Evolutionary conservation across 2,888 invertebrate species (phyloP), one percentile per base, ranked within the genome.

Genomic region (Heteropelma amictum): DNA sequence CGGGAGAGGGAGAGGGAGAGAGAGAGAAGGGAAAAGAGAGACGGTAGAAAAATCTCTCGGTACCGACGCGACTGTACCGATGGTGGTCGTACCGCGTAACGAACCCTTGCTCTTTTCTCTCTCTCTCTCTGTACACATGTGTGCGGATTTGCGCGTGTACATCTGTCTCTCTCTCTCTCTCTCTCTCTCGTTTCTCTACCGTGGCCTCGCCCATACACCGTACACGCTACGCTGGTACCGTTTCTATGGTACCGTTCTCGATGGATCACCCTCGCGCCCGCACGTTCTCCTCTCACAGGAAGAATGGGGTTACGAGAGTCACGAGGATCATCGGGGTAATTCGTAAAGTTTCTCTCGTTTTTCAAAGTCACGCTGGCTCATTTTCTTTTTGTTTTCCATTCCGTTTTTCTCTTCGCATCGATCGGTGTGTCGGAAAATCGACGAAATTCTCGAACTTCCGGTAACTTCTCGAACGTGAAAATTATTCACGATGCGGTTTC

Each of bases 191-290:
- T 14, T 40, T n/a, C 33, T 23, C 47, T 54, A 12, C 30, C 26
- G 17, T 42, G 63, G 71, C 71, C 70, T 67, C 78, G 73, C 71
- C 73, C 73, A 75, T 75, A 56, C 51, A 69, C 76, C 51, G 67
- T 71, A 67, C 53, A 47, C 63, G 56, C 74, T 23, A 72, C 67
- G 80, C 83, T 83, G 86, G 85, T 87, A 86, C 86, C 87, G 87
- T 87, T 87, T 87, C 87, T 87, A 87, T 87, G 87, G 87, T 87
- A 87, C 87, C 87, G 86, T 85, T 86, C 84, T 82, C 81, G 81
- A n/a, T 80, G 83, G 85, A 85, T 86, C 86, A 86, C 83, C 85
- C 84, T 83, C 40, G 40, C 23, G 7, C 84, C 79, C 69, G 60
- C 56, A n/a, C 58, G 35, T 17, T 35, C 53, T 61, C 70, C 33